Conservation (phyloP, 2,888 invertebrate species). For the Cheilosia soror region DNA sequence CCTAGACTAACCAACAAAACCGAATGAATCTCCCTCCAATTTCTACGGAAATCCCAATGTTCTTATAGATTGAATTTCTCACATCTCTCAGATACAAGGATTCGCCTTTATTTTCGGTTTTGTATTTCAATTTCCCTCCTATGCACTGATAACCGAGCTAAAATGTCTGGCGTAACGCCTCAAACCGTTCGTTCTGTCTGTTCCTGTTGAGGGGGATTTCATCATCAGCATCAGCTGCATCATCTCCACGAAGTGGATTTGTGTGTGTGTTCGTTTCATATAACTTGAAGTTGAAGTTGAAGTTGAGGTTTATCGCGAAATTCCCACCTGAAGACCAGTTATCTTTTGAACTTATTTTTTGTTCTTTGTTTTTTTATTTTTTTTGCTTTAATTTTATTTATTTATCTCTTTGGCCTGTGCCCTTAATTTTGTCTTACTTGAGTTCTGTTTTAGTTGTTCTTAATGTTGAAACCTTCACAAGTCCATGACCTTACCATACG, state of each 20-base stretch:
- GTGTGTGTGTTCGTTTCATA: conserved; percentile 20
- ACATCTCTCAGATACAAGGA: conserved; percentile 13
- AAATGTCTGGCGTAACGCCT: conserved; percentile 73
- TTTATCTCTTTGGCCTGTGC: conserved; percentile 69
- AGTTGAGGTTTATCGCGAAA: conserved; percentile 62
- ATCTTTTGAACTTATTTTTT: conserved; percentile 21
- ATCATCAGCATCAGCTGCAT: conserved; percentile 58
- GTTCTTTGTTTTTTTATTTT: conserved; percentile 15
- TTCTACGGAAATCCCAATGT: conserved; percentile 11
- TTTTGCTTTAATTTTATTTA: conserved; percentile 50
- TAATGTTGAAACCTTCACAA: conserved; percentile 52
- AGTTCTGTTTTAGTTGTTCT: conserved; percentile 7
- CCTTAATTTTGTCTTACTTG: conserved; percentile 41
- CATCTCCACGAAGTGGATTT: conserved; percentile 11
- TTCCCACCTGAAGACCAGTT: conserved; percentile 71
- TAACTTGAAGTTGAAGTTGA: neutral
- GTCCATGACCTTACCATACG: conserved; percentile 75
- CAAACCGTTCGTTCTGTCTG: conserved; percentile 63
- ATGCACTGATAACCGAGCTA: conserved; percentile 61
- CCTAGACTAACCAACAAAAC: neutral
- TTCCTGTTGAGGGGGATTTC: conserved; percentile 55
- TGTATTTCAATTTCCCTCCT: conserved; percentile 60
- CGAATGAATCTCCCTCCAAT: neutral
- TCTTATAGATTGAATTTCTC: conserved; percentile 35
- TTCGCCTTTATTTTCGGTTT: conserved; percentile 38